Conservation (phyloP, 2,888 invertebrate genomes). For the Adelphocoris suturalis region DNA sequence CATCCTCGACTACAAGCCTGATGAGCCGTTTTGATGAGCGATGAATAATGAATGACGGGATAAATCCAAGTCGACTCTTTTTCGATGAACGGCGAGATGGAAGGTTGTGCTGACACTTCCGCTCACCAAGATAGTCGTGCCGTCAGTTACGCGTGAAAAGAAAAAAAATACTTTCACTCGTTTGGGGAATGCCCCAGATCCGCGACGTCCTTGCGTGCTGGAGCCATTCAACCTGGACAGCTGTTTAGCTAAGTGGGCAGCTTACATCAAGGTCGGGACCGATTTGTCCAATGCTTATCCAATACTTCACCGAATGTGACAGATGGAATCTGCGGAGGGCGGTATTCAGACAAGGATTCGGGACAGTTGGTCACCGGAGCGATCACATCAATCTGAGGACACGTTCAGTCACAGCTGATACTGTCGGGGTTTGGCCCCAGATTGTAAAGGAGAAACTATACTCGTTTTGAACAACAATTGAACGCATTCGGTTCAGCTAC, state of each 20-base stretch:
- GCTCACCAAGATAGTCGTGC: neutral
- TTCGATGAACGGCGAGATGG: neutral
- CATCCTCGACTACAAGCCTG: neutral
- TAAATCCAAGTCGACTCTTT: neutral
- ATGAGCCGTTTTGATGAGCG: neutral
- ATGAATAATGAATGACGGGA: conserved; percentile 7
- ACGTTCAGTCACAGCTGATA: neutral
- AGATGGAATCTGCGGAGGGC: conserved; percentile 5
- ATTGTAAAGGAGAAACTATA: too few species aligned
- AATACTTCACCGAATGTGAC: neutral
- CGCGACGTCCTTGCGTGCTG: conserved; percentile 10
- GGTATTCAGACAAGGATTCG: too few species aligned
- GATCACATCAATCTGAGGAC: neutral
- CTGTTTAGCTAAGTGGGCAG: conserved; percentile 8
- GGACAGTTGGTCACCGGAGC: neutral
- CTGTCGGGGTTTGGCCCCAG: neutral
- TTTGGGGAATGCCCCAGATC: conserved; percentile 16
- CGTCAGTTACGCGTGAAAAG: neutral
- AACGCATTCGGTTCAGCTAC: too few species aligned
- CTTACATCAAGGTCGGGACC: conserved; percentile 14
- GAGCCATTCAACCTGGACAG: neutral
- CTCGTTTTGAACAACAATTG: too few species aligned
- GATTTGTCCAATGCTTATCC: conserved; percentile 5
- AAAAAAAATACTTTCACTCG: conserved; percentile 24
- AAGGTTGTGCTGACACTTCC: neutral